Conservation (phyloP, 2,888 invertebrate genomes). For the Phalera bucephala region DNA sequence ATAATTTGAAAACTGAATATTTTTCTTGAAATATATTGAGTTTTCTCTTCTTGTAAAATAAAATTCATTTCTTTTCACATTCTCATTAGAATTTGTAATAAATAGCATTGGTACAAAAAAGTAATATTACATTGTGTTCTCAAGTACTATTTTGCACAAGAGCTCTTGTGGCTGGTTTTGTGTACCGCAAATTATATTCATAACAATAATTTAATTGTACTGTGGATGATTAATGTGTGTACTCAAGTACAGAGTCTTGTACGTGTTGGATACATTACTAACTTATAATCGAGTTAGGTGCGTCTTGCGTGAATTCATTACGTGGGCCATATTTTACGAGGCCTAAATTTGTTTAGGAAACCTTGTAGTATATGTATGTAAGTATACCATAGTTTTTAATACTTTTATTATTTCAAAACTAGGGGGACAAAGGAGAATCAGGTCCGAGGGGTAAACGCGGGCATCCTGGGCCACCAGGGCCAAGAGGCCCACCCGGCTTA, state of each 20-base stretch:
- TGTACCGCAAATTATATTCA: conserved; percentile 1
- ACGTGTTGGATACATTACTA: neutral
- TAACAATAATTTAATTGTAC: conserved; percentile 2
- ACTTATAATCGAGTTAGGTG: conserved; percentile 1
- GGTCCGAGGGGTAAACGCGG: conserved; percentile 83
- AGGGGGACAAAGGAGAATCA: conserved; percentile 75
- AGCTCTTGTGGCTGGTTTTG: neutral
- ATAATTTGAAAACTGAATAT: no score
- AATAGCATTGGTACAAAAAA: no score
- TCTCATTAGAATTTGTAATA: no score
- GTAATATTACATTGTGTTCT: neutral
- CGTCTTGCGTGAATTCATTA: neutral
- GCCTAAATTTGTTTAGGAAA: neutral
- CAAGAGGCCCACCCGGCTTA: conserved; percentile 88
- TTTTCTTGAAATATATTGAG: neutral
- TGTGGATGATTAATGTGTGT: conserved; percentile 1
- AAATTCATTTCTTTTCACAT: neutral
- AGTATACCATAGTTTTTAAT: no score
- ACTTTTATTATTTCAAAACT: conserved; percentile 14
- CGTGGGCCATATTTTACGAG: neutral
- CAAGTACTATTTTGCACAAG: neutral
- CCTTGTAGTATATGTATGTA: no score
- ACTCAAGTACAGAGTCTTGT: conserved; percentile 1
- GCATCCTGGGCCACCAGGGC: conserved; percentile 91
- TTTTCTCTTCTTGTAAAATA: neutral